A percentile compares a stretch with the other conserved stretches of the same genome.
These are phyloP conservation scores for Ptilorrhoa leucosticta DNA, from an alignment of 2,113 vertebrate genomes.

Conservation along the genomic window DNA sequence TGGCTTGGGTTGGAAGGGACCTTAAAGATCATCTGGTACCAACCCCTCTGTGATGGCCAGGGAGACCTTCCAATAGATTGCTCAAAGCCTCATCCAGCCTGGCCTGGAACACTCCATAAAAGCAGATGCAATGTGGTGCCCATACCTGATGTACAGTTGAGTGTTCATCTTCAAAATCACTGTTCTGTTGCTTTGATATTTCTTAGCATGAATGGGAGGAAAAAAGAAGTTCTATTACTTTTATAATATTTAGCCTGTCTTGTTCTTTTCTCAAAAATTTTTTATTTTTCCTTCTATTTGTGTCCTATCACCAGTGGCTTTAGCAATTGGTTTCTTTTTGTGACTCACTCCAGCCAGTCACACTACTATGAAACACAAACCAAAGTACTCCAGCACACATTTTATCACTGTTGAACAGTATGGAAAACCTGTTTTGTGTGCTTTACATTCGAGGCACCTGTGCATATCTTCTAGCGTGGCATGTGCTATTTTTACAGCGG, in stretches of 20 bases:
- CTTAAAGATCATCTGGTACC: background rate
- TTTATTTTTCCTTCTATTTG: background rate
- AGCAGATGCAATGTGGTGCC: background rate
- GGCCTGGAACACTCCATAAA: background rate
- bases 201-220: background rate
- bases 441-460: background rate
- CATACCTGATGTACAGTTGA: background rate
- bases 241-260: background rate
- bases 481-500: rapidly evolving
- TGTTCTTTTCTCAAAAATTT: background rate
- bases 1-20: background rate
- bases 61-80: background rate
- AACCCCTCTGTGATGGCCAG: background rate
- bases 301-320: background rate
- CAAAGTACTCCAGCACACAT: background rate
- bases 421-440: background rate
- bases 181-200: background rate
- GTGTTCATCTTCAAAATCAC: background rate
- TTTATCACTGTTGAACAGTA: background rate
- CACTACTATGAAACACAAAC: background rate
- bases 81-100: background rate
- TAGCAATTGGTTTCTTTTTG: background rate
- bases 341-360: background rate
- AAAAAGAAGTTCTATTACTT: background rate
- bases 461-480: background rate